Evolutionary conservation across 2,113 vertebrate genomes (phyloP).

Genomic region (Mus pahari): DNA sequence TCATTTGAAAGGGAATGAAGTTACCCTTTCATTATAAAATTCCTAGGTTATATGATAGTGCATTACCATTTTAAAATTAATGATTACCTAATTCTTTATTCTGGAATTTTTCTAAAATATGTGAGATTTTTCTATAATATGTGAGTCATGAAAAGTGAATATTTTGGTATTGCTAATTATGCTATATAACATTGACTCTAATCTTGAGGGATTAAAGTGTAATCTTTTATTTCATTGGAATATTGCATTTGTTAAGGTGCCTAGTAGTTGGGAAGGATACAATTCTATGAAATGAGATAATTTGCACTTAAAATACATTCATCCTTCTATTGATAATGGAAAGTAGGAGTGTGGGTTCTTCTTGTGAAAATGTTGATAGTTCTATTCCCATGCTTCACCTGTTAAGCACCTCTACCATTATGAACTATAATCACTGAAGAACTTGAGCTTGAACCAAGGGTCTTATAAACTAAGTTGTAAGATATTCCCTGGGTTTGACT

Average conservation of each 20-base stretch:
- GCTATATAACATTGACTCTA: background rate
- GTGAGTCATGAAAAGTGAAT: background rate
- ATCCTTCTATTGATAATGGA: slow-evolving; percentile 41
- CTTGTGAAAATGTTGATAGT: slow-evolving; percentile 46
- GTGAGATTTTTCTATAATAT: background rate
- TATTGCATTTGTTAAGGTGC: slow-evolving; percentile 52
- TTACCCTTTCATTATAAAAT: slow-evolving; percentile 40
- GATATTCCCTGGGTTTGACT: slow-evolving; percentile 4
- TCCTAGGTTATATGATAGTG: background rate
- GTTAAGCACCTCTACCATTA: slow-evolving; percentile 4
- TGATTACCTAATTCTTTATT: slow-evolving; percentile 45
- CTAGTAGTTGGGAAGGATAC: slow-evolving; percentile 20
- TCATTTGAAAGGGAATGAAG: slow-evolving; percentile 35
- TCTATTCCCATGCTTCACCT: background rate
- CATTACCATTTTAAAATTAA: slow-evolving; percentile 7
- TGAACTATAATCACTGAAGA: background rate
- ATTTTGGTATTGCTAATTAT: slow-evolving; percentile 45
- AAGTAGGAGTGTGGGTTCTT: background rate
- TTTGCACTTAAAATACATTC: slow-evolving; percentile 41
- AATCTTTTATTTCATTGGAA: slow-evolving; percentile 12
- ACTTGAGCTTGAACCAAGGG: background rate
- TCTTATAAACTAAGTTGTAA: background rate
- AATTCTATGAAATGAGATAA: slow-evolving; percentile 37
- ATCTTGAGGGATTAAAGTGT: slow-evolving; percentile 40
- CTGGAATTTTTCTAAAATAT: slow-evolving; percentile 29